Percentiles rank a stretch among this genome's conserved stretches.
Conservation (phyloP, 2,113 vertebrate genomes). For the Gila orcuttii region DNA sequence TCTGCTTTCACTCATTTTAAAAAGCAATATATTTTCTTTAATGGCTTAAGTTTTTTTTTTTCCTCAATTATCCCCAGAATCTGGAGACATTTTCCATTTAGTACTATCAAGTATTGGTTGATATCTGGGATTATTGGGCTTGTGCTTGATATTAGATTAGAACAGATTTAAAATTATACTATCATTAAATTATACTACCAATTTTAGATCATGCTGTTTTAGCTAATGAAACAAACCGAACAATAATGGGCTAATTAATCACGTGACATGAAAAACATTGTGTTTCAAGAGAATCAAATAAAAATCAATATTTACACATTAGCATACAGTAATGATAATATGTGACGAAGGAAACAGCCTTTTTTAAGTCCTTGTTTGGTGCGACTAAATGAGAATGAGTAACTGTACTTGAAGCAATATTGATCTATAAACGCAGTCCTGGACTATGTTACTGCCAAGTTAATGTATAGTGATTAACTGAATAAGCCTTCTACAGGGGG, state of each 20-base stretch:
- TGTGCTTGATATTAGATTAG: too few species aligned
- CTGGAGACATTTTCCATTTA: too few species aligned
- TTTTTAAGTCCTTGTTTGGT: neutral
- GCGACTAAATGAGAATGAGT: neutral
- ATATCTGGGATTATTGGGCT: too few species aligned
- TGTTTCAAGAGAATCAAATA: neutral
- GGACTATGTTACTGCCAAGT: neutral
- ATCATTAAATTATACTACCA: too few species aligned
- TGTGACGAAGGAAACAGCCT: neutral
- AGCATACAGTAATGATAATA: constrained; percentile 31
- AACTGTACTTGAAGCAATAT: neutral
- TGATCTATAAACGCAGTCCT: neutral
- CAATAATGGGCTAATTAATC: neutral
- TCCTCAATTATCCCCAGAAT: too few species aligned
- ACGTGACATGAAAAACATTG: neutral
- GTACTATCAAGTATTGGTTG: too few species aligned
- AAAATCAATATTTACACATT: constrained; percentile 48
- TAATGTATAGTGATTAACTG: constrained; percentile 41
- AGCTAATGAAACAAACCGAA: constrained; percentile 1
- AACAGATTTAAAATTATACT: too few species aligned
- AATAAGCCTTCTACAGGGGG: constrained; percentile 38
- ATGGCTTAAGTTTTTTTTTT: too few species aligned
- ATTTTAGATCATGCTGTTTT: neutral
- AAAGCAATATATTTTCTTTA: too few species aligned
- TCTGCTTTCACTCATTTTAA: too few species aligned